Base-by-base conservation (phyloP, 2,797 vertebrate species). In the Galagoides demidoff region DNA sequence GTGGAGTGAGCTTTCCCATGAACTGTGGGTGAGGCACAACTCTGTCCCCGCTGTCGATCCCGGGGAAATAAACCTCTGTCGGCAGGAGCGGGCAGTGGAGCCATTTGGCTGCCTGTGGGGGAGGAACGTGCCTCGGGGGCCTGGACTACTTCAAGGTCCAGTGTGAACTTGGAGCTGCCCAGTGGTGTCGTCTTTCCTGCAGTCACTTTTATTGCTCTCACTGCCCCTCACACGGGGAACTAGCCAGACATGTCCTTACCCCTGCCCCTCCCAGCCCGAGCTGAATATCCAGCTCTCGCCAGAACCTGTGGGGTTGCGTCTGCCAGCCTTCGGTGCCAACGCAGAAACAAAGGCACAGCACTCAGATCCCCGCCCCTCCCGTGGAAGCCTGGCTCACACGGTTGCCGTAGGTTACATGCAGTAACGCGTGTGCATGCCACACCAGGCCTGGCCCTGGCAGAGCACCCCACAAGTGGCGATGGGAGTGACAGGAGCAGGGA, bases 161-260 rank as follows among this genome's bases (percentile, higher is more conserved):
- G 93, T 78, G 95, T 97, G 96, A 96, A 96, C 97, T 97, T 95
- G 95, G 81, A 92, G 92, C 95, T 96, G 92, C 96, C 95, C 70
- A 20, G 93, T 90, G 96, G 93, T 91, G 92, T 88, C 97, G 78
- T 96, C 97, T 95, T 97, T 97, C 97, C 84, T 92, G 93, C 95
- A 94, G 95, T 95, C 77, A 52, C 94, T 89, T 92, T 57, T 92
- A 95, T 96, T 96, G 96, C 97, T 97, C 97, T 97, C 93, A n/a
- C 97, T 95, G 70, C 94, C 87, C 90, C 97, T 96, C 93, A 96
- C 97, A 91, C 79, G 95, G 96, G 95, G 95, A 96, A 93, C 92
- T 94, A 97, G 97, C 97, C 96, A 96, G 97, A 97, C 96, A 94
- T 85, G 66, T 94, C 89, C 96, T 95, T 96, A 96, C 94, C 84